Evolutionary conservation across 2,113 vertebrate genomes (phyloP).

Genomic region (Notarius quadriscutis): DNA sequence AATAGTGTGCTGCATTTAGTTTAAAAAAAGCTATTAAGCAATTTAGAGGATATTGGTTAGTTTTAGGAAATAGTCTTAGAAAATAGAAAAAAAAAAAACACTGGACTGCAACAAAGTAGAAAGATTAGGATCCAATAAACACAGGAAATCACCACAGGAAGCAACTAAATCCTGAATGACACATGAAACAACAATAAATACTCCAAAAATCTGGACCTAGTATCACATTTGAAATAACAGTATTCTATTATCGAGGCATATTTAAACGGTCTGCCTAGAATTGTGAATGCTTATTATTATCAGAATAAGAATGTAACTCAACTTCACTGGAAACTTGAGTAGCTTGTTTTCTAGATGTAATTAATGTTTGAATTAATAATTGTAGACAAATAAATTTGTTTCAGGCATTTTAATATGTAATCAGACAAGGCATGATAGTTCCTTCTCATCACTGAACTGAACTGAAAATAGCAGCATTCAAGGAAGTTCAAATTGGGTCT

Average conservation of each 20-base stretch:
- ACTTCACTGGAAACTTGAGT: background rate
- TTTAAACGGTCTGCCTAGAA: background rate
- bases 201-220: background rate
- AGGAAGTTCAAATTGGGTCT: background rate
- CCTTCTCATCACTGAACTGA: background rate
- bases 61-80: background rate
- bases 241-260: background rate
- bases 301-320: background rate
- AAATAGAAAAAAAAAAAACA: background rate
- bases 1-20: background rate
- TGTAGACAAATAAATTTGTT: background rate
- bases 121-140: slow-evolving; percentile 4
- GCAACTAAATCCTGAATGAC: background rate
- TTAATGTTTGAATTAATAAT: background rate
- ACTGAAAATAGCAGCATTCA: background rate
- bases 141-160: background rate
- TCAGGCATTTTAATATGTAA: background rate
- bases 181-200: background rate
- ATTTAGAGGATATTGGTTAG: background rate
- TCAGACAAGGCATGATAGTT: background rate
- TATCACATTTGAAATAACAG: background rate
- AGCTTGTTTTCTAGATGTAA: background rate
- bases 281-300: background rate
- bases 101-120: background rate
- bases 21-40: background rate